Base-by-base conservation (phyloP, 2,113 vertebrate species). In the Trogon surrucura region DNA sequence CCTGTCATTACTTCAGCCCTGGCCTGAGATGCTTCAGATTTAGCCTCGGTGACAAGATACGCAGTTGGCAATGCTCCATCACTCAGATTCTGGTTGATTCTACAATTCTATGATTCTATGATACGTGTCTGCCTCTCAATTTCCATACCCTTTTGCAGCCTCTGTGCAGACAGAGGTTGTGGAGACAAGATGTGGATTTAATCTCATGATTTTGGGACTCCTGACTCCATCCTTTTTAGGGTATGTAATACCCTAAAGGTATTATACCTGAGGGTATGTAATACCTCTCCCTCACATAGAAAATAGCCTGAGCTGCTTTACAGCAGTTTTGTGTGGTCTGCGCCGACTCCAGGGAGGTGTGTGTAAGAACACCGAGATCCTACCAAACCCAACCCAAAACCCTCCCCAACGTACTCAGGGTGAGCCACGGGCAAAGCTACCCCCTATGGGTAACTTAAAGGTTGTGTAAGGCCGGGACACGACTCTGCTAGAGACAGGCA, bases 211-310 rank as follows among this genome's bases (percentile, higher is more conserved):
- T 83, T 36, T 44, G 51, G 50, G 80, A 65, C 20, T 17, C 21
- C 51, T 30, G 32, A 34, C 20, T 80, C 41, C 41, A 15, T 30
- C 20, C 41, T 47, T 66, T 70, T 32, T 14, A 13, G 22, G 5
- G 45, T n/a, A n/a, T n/a, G n/a, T n/a, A n/a, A n/a, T n/a, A n/a
- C n/a, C n/a, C n/a, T n/a, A n/a, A n/a, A n/a, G n/a, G n/a, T n/a
- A n/a, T n/a, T n/a, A n/a, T n/a, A n/a, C n/a, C 2, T 26, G 64
- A 61, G 57, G 30, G 34, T 38, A 67, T 48, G 54, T 56, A 7
- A 48, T 2, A 11, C 48, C 32, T 41, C 57, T 82, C 21, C 54
- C 22, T 53, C 36, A 2, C 0, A 4, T 0, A 54, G 54, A 29
- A 64, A 95, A 34, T 0, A 61, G 32, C 38, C 62, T 5, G 8